These are phyloP conservation scores for Coelogynopora nodosa DNA, from an alignment of 2,888 invertebrate genomes.

Conservation along the genomic window DNA sequence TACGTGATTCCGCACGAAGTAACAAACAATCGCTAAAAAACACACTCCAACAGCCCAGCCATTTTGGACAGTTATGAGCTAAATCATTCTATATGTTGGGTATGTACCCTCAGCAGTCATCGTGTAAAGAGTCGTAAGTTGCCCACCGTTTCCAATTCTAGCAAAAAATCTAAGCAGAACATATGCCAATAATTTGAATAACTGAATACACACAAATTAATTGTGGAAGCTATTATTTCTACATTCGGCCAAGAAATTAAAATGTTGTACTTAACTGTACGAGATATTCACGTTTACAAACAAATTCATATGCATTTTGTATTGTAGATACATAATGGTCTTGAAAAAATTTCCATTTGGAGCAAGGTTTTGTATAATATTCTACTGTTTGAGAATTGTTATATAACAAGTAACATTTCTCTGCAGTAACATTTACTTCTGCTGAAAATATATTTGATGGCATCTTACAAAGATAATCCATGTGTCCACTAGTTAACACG, in stretches of 20 bases:
- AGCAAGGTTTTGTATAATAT: too few species aligned
- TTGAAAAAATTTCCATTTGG: slow-evolving; percentile 1
- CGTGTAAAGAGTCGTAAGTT: background rate
- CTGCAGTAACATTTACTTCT: background rate
- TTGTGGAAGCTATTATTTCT: background rate
- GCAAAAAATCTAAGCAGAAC: background rate
- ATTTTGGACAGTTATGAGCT: background rate
- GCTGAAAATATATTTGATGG: too few species aligned
- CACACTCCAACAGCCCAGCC: slow-evolving; percentile 2
- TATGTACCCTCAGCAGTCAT: background rate
- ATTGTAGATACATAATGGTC: background rate
- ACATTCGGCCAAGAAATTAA: slow-evolving; percentile 51
- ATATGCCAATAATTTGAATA: background rate
- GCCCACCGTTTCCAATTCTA: slow-evolving; percentile 14
- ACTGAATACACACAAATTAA: slow-evolving; percentile 8
- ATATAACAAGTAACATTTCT: too few species aligned
- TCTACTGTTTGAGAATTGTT: too few species aligned
- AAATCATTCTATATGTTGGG: background rate
- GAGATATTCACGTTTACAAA: slow-evolving; percentile 50
- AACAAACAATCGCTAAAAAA: background rate
- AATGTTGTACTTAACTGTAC: slow-evolving; percentile 50
- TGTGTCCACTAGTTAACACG: too few species aligned
- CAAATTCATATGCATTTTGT: slow-evolving; percentile 46
- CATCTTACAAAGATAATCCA: too few species aligned
- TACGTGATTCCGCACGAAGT: background rate